Evolutionary conservation across 1,140 invertebrate genomes (phyloP).

Genomic region (Trichonephila inaurata): DNA sequence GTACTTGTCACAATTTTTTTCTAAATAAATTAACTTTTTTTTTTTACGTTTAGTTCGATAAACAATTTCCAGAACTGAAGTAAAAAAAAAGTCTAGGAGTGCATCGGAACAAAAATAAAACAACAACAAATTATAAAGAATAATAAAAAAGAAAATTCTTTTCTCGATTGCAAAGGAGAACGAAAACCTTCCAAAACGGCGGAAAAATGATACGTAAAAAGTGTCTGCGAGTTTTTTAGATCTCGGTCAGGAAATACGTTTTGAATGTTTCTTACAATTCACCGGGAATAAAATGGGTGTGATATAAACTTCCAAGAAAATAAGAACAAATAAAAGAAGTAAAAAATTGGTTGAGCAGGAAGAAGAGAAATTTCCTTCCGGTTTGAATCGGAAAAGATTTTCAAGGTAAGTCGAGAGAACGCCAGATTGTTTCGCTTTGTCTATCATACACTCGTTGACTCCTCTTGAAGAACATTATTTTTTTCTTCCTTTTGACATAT

Average conservation of each 20-base stretch:
- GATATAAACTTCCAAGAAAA: slow-evolving; percentile 15
- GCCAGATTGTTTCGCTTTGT: neutral
- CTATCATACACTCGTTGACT: neutral
- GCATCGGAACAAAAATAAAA: neutral
- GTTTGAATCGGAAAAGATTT: slow-evolving; percentile 8
- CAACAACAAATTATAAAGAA: neutral
- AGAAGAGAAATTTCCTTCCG: slow-evolving; percentile 23
- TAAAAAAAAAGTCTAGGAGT: too few species aligned
- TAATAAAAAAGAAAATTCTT: neutral
- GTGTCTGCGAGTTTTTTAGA: neutral
- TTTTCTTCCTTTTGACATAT: neutral
- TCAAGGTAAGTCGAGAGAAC: neutral
- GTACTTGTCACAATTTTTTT: too few species aligned
- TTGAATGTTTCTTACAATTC: neutral
- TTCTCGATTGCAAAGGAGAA: neutral
- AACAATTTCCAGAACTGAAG: too few species aligned
- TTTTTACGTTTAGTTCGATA: too few species aligned
- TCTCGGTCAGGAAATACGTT: neutral
- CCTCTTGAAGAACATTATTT: neutral
- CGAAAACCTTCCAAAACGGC: neutral
- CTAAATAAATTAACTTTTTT: too few species aligned
- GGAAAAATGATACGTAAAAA: neutral
- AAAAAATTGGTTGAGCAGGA: neutral
- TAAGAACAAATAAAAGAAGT: neutral
- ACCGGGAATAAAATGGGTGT: neutral